Evolutionary conservation across 2,113 vertebrate genomes (phyloP).

Genomic region (Cygnus buccinator): DNA sequence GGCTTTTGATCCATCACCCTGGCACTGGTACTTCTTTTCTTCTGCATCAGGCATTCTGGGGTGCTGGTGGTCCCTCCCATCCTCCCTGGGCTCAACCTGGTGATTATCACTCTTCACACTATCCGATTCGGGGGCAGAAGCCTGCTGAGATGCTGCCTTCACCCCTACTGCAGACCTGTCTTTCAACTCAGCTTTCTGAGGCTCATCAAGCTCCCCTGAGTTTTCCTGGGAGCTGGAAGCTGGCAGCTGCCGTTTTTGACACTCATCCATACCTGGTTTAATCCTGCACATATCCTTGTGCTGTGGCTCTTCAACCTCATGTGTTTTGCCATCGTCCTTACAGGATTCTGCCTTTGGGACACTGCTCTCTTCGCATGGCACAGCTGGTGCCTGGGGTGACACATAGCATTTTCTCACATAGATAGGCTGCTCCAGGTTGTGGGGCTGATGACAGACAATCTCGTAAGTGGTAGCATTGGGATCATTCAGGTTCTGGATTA

Average conservation of each 20-base stretch:
- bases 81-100: not conserved
- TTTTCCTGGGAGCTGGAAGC: not conserved
- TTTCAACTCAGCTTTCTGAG: not conserved
- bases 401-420: not conserved
- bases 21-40: not conserved
- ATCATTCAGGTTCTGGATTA: not conserved
- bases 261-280: not conserved
- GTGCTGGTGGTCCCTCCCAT: not conserved
- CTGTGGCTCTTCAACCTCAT: accelerated
- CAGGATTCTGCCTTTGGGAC: not conserved
- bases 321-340: accelerated
- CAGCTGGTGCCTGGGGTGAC: accelerated
- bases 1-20: not conserved
- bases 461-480: not conserved
- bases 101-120: not conserved
- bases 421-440: accelerated
- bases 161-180: not conserved
- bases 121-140: accelerated
- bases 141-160: not conserved
- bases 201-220: accelerated
- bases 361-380: accelerated
- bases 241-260: accelerated
- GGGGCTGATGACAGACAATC: not conserved
- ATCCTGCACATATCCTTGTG: no score
- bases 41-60: accelerated